phyloP scores from a whole-genome alignment of 2,797 vertebrate species.

The Thunnus albacares region DNA sequence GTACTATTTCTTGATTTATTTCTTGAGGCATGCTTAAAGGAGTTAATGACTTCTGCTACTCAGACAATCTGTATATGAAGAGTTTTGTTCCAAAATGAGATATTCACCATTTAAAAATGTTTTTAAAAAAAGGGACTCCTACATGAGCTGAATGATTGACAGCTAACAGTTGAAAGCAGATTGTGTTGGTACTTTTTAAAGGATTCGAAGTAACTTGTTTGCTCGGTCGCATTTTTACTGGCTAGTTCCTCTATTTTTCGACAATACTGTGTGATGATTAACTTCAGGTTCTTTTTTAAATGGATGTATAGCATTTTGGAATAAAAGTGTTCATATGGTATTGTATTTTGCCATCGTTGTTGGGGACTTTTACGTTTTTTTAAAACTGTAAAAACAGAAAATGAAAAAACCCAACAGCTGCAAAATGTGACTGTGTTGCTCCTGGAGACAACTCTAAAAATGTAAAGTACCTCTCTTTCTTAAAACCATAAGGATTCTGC shows the following conservation, averaged over 20 bases:
- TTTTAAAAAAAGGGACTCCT: neutral
- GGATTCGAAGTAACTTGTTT: constrained; percentile 31
- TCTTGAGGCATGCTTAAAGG: constrained; percentile 76
- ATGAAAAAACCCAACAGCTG: constrained; percentile 30
- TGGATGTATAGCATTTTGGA: constrained; percentile 54
- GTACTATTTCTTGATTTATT: constrained; percentile 70
- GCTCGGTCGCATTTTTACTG: constrained; percentile 42
- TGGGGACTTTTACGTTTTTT: constrained; percentile 51
- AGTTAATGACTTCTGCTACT: constrained; percentile 75
- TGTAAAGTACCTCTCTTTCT: constrained; percentile 66
- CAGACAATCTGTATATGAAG: constrained; percentile 78
- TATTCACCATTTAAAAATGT: constrained; percentile 41
- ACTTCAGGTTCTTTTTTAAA: constrained; percentile 31
- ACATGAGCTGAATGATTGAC: constrained; percentile 47
- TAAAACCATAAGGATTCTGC: constrained; percentile 56
- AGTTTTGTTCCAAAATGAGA: constrained; percentile 68
- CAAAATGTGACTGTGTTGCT: constrained; percentile 40
- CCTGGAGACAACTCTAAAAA: constrained; percentile 56
- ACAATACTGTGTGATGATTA: constrained; percentile 7
- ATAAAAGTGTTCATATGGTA: constrained; percentile 63
- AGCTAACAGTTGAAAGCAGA: constrained; percentile 38
- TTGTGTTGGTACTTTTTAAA: constrained; percentile 21
- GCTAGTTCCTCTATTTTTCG: constrained; percentile 37
- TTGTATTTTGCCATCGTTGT: constrained; percentile 65
- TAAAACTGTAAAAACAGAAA: constrained; percentile 48